A percentile compares a stretch with the other conserved stretches of the same genome.
Conservation (phyloP, 2,797 vertebrate genomes). For the Gadopsis bispinosus region DNA sequence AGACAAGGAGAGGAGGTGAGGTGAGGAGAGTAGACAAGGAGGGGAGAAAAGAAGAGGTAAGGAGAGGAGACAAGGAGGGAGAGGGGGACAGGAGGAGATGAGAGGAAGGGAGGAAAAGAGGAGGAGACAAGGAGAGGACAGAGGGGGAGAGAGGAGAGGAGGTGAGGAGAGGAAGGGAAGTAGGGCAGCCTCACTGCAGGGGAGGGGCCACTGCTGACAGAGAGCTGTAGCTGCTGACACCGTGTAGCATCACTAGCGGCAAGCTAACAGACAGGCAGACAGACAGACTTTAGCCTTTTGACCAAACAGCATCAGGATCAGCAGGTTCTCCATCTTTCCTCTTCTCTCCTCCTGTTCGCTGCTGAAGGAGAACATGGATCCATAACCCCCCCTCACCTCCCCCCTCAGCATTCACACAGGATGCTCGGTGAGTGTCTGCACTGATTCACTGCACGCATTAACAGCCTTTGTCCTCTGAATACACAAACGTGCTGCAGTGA, state of each 20-base stretch:
- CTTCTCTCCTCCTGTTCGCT: conserved; percentile 34
- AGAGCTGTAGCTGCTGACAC: conserved; percentile 25
- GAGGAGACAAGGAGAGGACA: neutral
- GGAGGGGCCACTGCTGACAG: conserved; percentile 70
- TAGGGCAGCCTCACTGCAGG: conserved; percentile 75
- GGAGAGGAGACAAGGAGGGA: neutral
- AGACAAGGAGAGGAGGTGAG: neutral
- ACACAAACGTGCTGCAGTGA: conserved; percentile 36
- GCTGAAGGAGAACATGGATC: conserved; percentile 53
- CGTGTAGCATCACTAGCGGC: conserved; percentile 48
- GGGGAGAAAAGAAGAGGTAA: neutral
- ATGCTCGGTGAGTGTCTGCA: conserved; percentile 80
- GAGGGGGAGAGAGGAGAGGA: neutral
- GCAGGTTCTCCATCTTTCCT: conserved; percentile 56
- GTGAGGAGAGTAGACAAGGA: neutral
- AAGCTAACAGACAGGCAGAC: conserved; percentile 40
- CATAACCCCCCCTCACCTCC: conserved; percentile 46
- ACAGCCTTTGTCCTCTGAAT: conserved; percentile 72
- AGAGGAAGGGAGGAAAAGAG: conserved; percentile 33
- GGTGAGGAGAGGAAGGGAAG: conserved; percentile 42
- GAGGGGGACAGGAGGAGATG: neutral
- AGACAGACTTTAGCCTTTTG: conserved; percentile 5
- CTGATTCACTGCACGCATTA: conserved; percentile 42
- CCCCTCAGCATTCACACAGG: conserved; percentile 60
- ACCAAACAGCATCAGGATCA: conserved; percentile 33